A percentile compares a stretch with the other conserved stretches of the same genome.
Conservation (phyloP, 2,797 vertebrate species). For the Acridotheres tristis region DNA sequence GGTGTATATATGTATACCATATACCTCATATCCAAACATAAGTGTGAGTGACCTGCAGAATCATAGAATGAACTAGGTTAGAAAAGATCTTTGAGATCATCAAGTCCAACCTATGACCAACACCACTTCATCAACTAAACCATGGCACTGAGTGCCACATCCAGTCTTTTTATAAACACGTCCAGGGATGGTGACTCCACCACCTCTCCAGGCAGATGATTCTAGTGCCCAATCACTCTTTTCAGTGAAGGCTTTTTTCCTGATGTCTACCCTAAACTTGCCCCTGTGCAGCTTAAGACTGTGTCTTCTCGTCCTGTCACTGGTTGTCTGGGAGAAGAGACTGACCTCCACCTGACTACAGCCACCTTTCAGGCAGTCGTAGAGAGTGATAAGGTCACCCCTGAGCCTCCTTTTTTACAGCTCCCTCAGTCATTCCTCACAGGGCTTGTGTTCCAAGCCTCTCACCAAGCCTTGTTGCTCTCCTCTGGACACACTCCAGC, state of each 20-base stretch:
- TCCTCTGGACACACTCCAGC: rapidly evolving
- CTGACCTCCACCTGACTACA: rapidly evolving
- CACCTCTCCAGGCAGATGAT: rapidly evolving
- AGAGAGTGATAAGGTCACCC: not conserved
- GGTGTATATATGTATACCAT: not conserved
- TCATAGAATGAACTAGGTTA: not conserved
- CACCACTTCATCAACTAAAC: not conserved
- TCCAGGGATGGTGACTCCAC: not conserved
- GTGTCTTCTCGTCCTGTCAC: rapidly evolving
- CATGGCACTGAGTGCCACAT: not conserved
- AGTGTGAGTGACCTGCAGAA: not conserved
- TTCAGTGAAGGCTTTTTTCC: not conserved
- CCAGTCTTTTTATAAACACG: rapidly evolving
- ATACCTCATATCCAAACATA: not conserved
- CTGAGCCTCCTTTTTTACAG: not conserved
- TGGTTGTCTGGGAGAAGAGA: not conserved
- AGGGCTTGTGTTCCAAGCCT: not conserved
- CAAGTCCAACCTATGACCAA: too few relatives aligned
- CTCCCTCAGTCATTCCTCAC: rapidly evolving
- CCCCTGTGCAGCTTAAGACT: not conserved
- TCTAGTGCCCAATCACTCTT: not conserved
- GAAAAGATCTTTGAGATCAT: not conserved
- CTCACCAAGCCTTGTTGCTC: not conserved
- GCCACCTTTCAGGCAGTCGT: rapidly evolving
- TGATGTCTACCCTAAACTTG: not conserved